phyloP scores from a whole-genome alignment of 2,113 vertebrate species.

The Peromyscus californicus region DNA sequence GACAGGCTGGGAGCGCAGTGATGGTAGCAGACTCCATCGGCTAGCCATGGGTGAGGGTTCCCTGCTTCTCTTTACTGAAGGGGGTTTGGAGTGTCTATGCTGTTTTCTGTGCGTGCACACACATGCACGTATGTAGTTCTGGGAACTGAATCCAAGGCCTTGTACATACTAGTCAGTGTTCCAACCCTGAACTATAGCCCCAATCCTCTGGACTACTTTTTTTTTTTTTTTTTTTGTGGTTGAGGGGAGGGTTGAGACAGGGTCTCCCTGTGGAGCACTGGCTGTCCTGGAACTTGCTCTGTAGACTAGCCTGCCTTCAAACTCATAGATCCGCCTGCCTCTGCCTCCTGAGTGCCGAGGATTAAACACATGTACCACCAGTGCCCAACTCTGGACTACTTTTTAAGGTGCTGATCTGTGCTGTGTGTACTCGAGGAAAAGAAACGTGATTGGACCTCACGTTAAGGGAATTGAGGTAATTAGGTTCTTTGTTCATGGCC shows the following conservation, averaged over 20 bases:
- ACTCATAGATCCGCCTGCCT: background rate
- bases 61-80: background rate
- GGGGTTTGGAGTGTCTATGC: background rate
- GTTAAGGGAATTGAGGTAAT: background rate
- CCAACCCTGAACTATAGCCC: background rate
- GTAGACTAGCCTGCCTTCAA: background rate
- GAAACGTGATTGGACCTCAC: background rate
- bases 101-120: background rate
- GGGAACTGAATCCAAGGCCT: background rate
- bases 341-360: background rate
- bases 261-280: background rate
- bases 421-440: background rate
- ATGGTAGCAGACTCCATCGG: rapidly evolving
- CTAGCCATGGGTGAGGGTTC: background rate
- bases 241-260: background rate
- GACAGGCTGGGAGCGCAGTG: background rate
- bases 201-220: background rate
- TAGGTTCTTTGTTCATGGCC: background rate
- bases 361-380: too few species aligned
- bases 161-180: background rate
- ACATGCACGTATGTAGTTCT: background rate
- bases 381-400: background rate
- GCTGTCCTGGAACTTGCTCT: background rate
- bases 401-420: constrained; percentile 8
- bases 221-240: background rate